Evolutionary conservation across 2,797 vertebrate species (phyloP), one percentile per base, ranked within the genome.

Genomic region (Lutjanus argentimaculatus): DNA sequence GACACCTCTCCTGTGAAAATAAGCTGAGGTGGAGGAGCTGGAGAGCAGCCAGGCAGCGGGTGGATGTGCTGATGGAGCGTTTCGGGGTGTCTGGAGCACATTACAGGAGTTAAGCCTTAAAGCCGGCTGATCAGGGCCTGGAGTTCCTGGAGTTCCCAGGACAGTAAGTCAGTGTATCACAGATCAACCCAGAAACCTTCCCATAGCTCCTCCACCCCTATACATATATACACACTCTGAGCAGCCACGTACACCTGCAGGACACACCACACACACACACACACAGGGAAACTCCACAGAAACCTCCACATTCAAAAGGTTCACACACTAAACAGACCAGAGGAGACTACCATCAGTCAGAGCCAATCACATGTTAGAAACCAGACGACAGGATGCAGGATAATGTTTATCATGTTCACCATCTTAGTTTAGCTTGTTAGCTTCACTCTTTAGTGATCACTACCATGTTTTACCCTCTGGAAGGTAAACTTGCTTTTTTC

Each of bases 101-200:
- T 93, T 93, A 92, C 22, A 76, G 72, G 56, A 85, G 67, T 68
- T 89, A 73, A 89, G 80, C 83, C 78, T 10, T 66, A 86, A 92
- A 89, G 67, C 84, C 7, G 14, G 22, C 63, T 22, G 83, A 88
- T 87, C 85, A 63, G 53, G 17, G 84, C 69, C 71, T 51, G 81
- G 63, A 86, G 75, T 72, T 87, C 82, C 68, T 83, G 30, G 30
- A 36, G 30, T 80, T 83, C 84, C 72, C 85, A 80, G 78, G 77
- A 86, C 82, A 76, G 75, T 83, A 59, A 91, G 79, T 77, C 53
- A 45, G 84, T 69, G 79, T 62, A 80, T 80, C 78, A 67, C 77
- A 84, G 67, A 70, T 63, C 72, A 70, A 36, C 80, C 70, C 80
- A 80, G 52, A 74, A 78, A 64, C 61, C 78, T 72, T 79, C 79